Base-by-base conservation (phyloP, 2,888 invertebrate species). In the Meliscaeva auricollis region DNA sequence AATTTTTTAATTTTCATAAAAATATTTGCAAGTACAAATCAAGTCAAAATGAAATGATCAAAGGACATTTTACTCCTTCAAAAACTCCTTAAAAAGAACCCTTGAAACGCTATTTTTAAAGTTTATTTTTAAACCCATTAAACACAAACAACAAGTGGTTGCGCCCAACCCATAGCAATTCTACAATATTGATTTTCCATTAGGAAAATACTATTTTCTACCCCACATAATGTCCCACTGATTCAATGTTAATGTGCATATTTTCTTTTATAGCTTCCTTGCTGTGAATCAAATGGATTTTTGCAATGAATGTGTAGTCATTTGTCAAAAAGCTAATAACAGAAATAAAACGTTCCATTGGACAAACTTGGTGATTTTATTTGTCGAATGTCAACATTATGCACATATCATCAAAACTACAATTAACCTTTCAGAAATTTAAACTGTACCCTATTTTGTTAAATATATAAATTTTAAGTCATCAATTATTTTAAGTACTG, bases 151-250 rank as follows among this genome's bases (percentile, higher is more conserved):
- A 66, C 64, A 66, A 48, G 48, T 64, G 74, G 48, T 68, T 58
- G 20, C 11, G 11, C 35, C 11, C 22, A 20, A 20, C 3, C 9
- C 35, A 8, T 20, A 38, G n/a, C 30, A 62, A 17, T 64, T 15
- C 54, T 66, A 35, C 8, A 6, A 11, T 66, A 75, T 75, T 54
- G 74, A 75, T 75, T 75, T 62, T 66, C 74, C 64, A 75, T 75
- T 75, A 75, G 44, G 20, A 54, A 30, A 54, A 32, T 41, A 52
- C 11, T 17, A 72, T 32, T 38, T 41, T 9, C 62, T 17, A 54
- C 20, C 15, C 15, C 54, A 7, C 11, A 32, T 22, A 20, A 17
- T 32, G 15, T 46, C 44, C 54, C 44, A 38, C 38, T 38, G 11
- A 9, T 44, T 66, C 64, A 44, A 17, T 41, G 30, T 17, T 41